A percentile compares a stretch with the other conserved stretches of the same genome.
phyloP scores from a whole-genome alignment of 2,888 invertebrate genomes.

The Spodoptera exigua region DNA sequence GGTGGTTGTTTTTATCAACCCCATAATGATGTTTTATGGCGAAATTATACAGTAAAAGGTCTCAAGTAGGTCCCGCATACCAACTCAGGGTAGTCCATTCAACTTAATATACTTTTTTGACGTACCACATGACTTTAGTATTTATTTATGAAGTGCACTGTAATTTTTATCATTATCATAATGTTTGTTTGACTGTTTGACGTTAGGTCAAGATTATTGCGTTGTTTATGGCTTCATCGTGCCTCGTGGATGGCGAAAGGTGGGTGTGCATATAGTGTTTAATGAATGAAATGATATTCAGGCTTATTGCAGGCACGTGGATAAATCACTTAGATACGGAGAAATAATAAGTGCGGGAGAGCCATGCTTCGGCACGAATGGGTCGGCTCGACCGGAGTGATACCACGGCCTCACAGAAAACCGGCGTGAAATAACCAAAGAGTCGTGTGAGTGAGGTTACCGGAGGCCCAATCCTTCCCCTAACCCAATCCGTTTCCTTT shows the following conservation, averaged over 20 bases:
- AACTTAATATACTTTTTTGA: constrained; percentile 47
- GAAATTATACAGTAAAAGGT: constrained; percentile 73
- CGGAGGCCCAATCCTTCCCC: too few relatives aligned
- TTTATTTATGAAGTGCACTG: constrained; percentile 51
- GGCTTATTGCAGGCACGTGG: too few relatives aligned
- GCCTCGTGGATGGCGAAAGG: not conserved
- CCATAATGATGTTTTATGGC: constrained; percentile 70
- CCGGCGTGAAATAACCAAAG: too few relatives aligned
- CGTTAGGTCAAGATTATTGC: constrained; percentile 11
- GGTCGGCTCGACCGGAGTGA: too few relatives aligned
- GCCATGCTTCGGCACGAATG: too few relatives aligned
- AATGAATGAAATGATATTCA: too few relatives aligned
- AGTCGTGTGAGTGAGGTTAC: too few relatives aligned
- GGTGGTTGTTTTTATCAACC: constrained; percentile 59
- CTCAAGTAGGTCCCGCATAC: constrained; percentile 55
- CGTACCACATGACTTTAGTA: constrained; percentile 60
- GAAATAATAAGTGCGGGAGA: too few relatives aligned
- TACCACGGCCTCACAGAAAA: too few relatives aligned
- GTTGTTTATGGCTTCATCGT: constrained; percentile 42
- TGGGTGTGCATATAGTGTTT: not conserved
- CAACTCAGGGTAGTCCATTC: constrained; percentile 36
- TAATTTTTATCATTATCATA: constrained; percentile 63
- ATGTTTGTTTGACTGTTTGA: constrained; percentile 49
- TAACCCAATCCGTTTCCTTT: too few relatives aligned
- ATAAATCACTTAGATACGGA: too few relatives aligned